Percentiles rank a stretch among this genome's conserved stretches.
Conservation (phyloP, 2,113 vertebrate species). For the Barbus barbus region DNA sequence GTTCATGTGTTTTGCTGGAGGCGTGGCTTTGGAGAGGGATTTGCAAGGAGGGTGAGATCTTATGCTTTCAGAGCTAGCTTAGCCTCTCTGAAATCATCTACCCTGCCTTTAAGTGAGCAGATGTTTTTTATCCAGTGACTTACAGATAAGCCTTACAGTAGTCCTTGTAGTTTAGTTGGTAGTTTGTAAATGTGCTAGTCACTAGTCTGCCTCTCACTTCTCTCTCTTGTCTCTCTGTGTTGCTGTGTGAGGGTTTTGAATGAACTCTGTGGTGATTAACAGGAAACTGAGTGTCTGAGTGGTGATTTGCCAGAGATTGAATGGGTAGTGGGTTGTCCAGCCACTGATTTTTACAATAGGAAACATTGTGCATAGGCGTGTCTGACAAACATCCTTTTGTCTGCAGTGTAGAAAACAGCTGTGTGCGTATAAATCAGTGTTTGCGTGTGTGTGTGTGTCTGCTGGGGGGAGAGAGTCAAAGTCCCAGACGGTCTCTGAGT, state of each 20-base stretch:
- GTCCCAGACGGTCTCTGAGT: conserved; percentile 20
- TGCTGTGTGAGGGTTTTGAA: conserved; percentile 59
- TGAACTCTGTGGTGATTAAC: conserved; percentile 42
- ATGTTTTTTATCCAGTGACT: neutral
- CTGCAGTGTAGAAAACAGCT: conserved; percentile 53
- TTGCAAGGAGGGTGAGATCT: neutral
- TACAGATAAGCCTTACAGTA: neutral
- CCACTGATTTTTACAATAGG: conserved; percentile 72
- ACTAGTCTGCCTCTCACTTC: neutral
- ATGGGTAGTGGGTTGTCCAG: conserved; percentile 69
- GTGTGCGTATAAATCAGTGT: neutral
- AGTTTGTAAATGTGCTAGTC: neutral
- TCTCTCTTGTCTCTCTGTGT: neutral
- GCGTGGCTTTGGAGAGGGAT: neutral
- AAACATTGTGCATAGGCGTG: conserved; percentile 68
- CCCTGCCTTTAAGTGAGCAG: neutral
- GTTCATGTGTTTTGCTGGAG: neutral
- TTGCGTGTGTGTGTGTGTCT: neutral
- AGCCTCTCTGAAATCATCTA: neutral
- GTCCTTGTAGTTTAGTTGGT: neutral
- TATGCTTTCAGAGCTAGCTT: neutral
- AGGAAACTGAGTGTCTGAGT: conserved; percentile 65
- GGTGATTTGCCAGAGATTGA: conserved; percentile 66
- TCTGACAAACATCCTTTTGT: conserved; percentile 71
- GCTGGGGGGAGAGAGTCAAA: neutral